A percentile compares a stretch with the other conserved stretches of the same genome.
These are phyloP conservation scores for Tanytarsus gracilentus DNA, from an alignment of 2,888 invertebrate species.

Conservation along the genomic window DNA sequence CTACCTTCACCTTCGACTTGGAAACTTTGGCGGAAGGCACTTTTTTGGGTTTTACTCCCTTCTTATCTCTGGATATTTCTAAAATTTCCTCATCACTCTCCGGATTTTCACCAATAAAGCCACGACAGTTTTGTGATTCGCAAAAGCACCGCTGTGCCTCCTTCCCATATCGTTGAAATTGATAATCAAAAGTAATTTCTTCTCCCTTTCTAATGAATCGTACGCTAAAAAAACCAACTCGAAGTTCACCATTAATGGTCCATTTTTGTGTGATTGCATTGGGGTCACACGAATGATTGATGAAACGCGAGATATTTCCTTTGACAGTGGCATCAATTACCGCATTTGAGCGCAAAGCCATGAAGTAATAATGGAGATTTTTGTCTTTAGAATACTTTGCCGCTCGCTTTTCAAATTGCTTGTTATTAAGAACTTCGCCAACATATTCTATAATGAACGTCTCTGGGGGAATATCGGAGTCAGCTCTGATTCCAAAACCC, in stretches of 20 bases:
- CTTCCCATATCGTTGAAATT: constrained; percentile 95
- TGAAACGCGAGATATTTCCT: constrained; percentile 94
- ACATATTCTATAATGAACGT: constrained; percentile 97
- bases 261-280: constrained; percentile 98
- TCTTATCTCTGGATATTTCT: constrained; percentile 29
- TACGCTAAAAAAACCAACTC: constrained; percentile 95
- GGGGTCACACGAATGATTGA: constrained; percentile 98
- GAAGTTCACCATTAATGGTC: constrained; percentile 84
- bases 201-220: constrained; percentile 74
- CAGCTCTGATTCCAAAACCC: constrained; percentile 71
- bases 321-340: constrained; percentile 94
- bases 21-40: too few relatives aligned
- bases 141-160: constrained; percentile 95
- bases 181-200: constrained; percentile 98
- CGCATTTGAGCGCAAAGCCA: constrained; percentile 88
- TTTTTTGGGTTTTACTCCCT: not conserved
- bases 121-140: constrained; percentile 79
- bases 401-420: constrained; percentile 80
- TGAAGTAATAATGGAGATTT: constrained; percentile 92
- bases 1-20: constrained; percentile 43
- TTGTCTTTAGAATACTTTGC: constrained; percentile 83
- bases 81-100: constrained; percentile 50
- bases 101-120: constrained; percentile 90
- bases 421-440: constrained; percentile 89
- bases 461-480: constrained; percentile 46